Base-by-base conservation (phyloP, 2,888 invertebrate genomes). In the Anoncus sp. region DNA sequence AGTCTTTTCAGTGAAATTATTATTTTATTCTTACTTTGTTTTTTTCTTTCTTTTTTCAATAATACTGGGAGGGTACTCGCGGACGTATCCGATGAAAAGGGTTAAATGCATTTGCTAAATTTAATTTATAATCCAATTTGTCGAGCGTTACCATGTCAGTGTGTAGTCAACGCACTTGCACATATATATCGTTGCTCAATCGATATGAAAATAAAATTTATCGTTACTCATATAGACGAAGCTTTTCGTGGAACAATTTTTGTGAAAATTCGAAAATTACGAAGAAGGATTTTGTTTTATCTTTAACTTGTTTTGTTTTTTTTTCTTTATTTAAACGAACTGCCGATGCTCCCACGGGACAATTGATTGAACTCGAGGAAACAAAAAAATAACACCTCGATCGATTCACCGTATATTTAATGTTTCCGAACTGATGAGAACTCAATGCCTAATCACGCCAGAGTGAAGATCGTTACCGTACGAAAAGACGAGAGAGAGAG, bases 41-140 rank as follows among this genome's bases (percentile, higher is more conserved):
- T 47, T 57, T 20, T 38, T 49, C n/a, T 43, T 45, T 40, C 31
- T 67, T 57, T 66, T 77, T 59, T 14, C n/a, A 55, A 20, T 20
- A 51, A 59, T 22, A 47, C 24, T 51, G 53, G 27, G 38, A 18
- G 40, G 38, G 72, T 35, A 38, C 59, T 69, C 43, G 43, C 55
- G 51, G 22, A 74, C 67, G 71, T 60, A 45, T 57, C 22, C 74
- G 74, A 80, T 69, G 69, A 76, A 81, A 76, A 51, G 51, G 71
- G 40, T 55, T 22, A 73, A 71, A 76, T 69, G 51, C 45, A 73
- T 72, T 79, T 73, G 75, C 65, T 40, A 60, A 73, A 70, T 62
- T 79, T 71, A 71, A 79, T 78, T 81, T 72, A 60, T 72, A 75
- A 78, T 76, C 55, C 73, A 71, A 55, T 79, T 70, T 79, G 70